Conservation (phyloP, 1,140 invertebrate species). For the Euwallacea similis region DNA sequence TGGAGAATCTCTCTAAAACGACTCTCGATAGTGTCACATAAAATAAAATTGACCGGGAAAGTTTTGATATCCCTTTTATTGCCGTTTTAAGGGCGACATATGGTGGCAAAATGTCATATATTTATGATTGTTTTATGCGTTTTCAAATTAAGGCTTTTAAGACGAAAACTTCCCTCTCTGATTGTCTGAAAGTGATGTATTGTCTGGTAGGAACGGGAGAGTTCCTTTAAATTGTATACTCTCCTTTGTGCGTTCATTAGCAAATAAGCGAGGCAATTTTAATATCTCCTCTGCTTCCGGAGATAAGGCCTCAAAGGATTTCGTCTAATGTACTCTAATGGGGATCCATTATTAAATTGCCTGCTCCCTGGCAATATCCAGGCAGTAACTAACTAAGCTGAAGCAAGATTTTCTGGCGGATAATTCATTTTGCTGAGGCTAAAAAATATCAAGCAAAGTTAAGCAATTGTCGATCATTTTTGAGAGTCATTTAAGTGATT, state of each 20-base stretch:
- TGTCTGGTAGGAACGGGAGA: too few relatives aligned
- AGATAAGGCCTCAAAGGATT: conserved; percentile 30
- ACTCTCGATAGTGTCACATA: conserved; percentile 25
- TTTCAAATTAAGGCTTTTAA: too few relatives aligned
- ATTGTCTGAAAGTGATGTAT: too few relatives aligned
- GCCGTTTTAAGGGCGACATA: conserved; percentile 8
- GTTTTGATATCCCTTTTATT: conserved; percentile 21
- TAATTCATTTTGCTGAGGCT: too few relatives aligned
- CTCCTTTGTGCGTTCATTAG: conserved; percentile 18
- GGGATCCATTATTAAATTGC: conserved; percentile 30
- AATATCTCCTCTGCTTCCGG: conserved; percentile 16
- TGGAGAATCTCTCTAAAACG: conserved; percentile 24
- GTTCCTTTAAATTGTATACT: too few relatives aligned
- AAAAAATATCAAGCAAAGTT: too few relatives aligned
- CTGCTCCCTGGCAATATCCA: neutral
- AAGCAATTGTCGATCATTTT: too few relatives aligned
- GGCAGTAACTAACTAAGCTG: neutral
- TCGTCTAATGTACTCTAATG: conserved; percentile 30
- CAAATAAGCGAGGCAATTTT: conserved; percentile 25
- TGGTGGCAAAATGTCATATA: neutral
- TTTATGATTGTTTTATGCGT: too few relatives aligned
- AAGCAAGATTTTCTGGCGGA: too few relatives aligned
- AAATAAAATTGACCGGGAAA: conserved; percentile 21
- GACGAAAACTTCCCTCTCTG: too few relatives aligned
- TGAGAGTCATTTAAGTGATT: too few relatives aligned